These are phyloP conservation scores for Standfussiana lucernea DNA, from an alignment of 2,888 invertebrate species.

Conservation along the genomic window DNA sequence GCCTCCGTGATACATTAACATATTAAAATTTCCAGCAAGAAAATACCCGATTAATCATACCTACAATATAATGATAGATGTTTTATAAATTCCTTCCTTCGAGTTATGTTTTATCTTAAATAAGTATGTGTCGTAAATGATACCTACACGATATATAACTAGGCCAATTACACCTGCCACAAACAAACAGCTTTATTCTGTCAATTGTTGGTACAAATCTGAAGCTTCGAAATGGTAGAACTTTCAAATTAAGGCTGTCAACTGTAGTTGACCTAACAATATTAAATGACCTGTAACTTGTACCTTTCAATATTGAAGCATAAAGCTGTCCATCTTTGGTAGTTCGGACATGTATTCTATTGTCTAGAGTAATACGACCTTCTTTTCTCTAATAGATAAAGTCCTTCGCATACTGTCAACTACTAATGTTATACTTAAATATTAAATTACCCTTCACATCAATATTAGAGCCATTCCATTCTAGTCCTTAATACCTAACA, in stretches of 20 bases:
- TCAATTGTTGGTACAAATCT: slow-evolving; percentile 15
- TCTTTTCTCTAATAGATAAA: slow-evolving; percentile 72
- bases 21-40: slow-evolving; percentile 66
- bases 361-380: slow-evolving; percentile 46
- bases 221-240: slow-evolving; percentile 4
- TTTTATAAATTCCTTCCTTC: slow-evolving; percentile 82
- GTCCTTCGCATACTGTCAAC: slow-evolving; percentile 60
- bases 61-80: slow-evolving; percentile 58
- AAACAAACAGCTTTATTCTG: slow-evolving; percentile 35
- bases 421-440: slow-evolving; percentile 57
- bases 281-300: slow-evolving; percentile 8
- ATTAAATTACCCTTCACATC: slow-evolving; percentile 54
- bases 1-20: slow-evolving; percentile 23
- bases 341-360: slow-evolving; percentile 55
- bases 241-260: slow-evolving; percentile 16
- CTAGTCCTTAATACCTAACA: slow-evolving; percentile 48
- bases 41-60: slow-evolving; percentile 52
- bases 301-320: neutral
- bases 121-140: slow-evolving; percentile 64
- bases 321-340: slow-evolving; percentile 41
- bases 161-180: slow-evolving; percentile 67
- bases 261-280: slow-evolving; percentile 13
- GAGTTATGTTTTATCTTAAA: slow-evolving; percentile 74
- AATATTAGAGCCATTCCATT: slow-evolving; percentile 49
- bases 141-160: slow-evolving; percentile 72